These are phyloP conservation scores for Sander vitreus DNA, from an alignment of 2,113 vertebrate genomes.

Conservation along the genomic window DNA sequence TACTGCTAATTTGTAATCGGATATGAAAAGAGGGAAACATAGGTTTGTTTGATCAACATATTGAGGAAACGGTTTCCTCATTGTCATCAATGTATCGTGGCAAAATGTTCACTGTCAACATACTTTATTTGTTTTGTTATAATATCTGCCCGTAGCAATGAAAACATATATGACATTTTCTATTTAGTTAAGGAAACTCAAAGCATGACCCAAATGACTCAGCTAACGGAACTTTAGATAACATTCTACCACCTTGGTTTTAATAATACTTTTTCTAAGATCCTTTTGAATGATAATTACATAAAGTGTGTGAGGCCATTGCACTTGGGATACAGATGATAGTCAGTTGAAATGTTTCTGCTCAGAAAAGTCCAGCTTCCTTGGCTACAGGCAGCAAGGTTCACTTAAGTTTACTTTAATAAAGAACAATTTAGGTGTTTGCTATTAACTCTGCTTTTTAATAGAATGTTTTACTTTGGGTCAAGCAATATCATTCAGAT, in stretches of 20 bases:
- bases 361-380: not conserved
- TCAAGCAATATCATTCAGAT: conserved; percentile 31
- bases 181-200: too few relatives aligned
- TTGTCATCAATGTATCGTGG: too few relatives aligned
- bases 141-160: too few relatives aligned
- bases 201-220: too few relatives aligned
- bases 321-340: not conserved
- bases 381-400: not conserved
- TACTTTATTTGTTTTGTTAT: too few relatives aligned
- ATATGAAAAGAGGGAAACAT: too few relatives aligned
- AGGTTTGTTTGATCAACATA: too few relatives aligned
- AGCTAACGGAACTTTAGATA: not conserved
- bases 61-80: too few relatives aligned
- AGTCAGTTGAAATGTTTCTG: not conserved
- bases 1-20: too few relatives aligned
- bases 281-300: not conserved
- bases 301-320: not conserved
- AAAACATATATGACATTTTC: too few relatives aligned
- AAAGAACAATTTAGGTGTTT: conserved; percentile 23
- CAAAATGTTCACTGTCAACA: too few relatives aligned
- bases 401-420: conserved; percentile 2
- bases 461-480: conserved; percentile 23
- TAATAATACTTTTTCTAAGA: not conserved
- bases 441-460: conserved; percentile 27
- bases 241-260: not conserved